Evolutionary conservation across 1,140 invertebrate species (phyloP), one percentile per base, ranked within the genome.

Genomic region (Aleiodes sp.): DNA sequence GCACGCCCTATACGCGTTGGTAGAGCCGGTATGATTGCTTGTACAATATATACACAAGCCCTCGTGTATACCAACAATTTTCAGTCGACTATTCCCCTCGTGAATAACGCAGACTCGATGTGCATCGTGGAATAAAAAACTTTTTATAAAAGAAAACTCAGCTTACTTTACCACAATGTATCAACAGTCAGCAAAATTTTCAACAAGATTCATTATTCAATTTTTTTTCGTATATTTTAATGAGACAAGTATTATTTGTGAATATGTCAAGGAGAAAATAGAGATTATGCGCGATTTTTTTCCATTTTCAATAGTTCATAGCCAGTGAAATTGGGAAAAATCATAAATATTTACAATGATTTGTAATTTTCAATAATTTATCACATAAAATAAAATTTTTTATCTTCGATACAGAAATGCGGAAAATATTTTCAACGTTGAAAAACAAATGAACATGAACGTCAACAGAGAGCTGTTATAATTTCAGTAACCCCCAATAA

Each of bases 401-500:
- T n/a, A n/a, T n/a, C n/a, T n/a, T n/a, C n/a, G n/a, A 10, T 26
- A 8, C 24, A 19, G 10, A 52, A 0, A 1, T 1, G 39, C n/a
- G 1, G 1, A 43, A 43, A 6, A 6, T 43, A 14, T 41, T 8
- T 63, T 68, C 63, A 31, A 63, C 12, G 29, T 56, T 52, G 31
- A 19, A 52, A 52, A 56, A 61, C 21, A 46, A 29, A 29, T 24
- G 16, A 2, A 7, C 19, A 43, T 28, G 41, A 59, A 33, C 14
- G 39, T 31, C 12, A 41, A 21, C 16, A 28, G 61, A 63, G 56
- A 68, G 63, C 52, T 68, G 59, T 41, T 21, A 21, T 68, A 63
- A 68, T 68, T 68, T 68, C n/a, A 29, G 29, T 63, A 68, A 63
- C 67, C 14, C 67, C 33, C 24, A 29, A 28, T 68, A 68, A 68